These are phyloP conservation scores for Helicolenus hilgendorfi DNA, from an alignment of 2,797 vertebrate species.

Conservation along the genomic window DNA sequence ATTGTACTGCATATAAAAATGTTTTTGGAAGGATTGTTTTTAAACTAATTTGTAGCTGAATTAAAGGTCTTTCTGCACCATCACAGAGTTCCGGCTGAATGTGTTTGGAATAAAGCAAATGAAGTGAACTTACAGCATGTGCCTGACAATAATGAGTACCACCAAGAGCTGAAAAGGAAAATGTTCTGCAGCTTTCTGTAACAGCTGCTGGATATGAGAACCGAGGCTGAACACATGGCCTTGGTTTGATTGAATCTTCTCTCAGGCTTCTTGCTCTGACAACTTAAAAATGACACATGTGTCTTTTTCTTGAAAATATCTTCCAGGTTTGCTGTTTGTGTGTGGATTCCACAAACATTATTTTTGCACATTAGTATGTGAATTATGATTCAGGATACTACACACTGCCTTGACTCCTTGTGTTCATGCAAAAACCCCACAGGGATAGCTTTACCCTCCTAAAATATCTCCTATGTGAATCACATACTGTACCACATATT, in stretches of 20 bases:
- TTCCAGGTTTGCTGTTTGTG: not conserved
- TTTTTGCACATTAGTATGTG: conserved; percentile 33
- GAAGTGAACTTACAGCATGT: not conserved
- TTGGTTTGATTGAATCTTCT: not conserved
- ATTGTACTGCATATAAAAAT: not conserved
- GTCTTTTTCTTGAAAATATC: not conserved
- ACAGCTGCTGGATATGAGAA: not conserved
- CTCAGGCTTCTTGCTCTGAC: not conserved
- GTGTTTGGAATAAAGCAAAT: conserved; percentile 2
- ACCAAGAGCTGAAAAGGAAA: not conserved
- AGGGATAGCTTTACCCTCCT: conserved; percentile 37
- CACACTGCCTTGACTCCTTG: not conserved
- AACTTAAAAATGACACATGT: not conserved
- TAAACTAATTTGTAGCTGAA: not conserved
- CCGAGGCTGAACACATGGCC: not conserved
- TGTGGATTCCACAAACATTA: conserved; percentile 24
- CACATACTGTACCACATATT: not conserved
- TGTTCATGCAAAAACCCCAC: conserved; percentile 36
- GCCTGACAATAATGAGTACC: conserved; percentile 8
- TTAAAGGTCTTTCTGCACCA: not conserved
- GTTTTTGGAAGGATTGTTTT: not conserved
- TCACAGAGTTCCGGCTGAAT: not conserved
- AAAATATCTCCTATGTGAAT: conserved; percentile 35
- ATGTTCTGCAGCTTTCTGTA: not conserved
- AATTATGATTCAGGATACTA: conserved; percentile 37